These are phyloP conservation scores for Galerucella calmariensis DNA, from an alignment of 2,888 invertebrate species.

Conservation along the genomic window DNA sequence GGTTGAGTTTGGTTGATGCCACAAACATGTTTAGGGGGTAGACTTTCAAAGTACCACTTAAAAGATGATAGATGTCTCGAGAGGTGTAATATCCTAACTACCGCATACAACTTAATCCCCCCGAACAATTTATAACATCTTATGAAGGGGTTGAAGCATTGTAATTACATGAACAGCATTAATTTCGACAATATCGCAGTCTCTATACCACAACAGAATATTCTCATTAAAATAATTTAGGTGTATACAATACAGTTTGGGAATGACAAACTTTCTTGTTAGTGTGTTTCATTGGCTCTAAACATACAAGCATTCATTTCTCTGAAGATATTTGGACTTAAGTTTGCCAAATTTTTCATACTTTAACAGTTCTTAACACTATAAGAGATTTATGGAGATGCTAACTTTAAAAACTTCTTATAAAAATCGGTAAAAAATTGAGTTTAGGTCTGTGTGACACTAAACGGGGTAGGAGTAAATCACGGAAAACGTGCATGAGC, in stretches of 20 bases:
- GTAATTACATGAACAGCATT: slow-evolving; percentile 8
- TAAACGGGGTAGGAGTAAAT: too few relatives aligned
- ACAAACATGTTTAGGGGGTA: too few relatives aligned
- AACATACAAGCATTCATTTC: not conserved
- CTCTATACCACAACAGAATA: slow-evolving; percentile 6
- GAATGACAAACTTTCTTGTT: not conserved
- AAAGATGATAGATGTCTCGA: not conserved
- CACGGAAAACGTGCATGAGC: too few relatives aligned
- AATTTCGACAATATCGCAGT: slow-evolving; percentile 6
- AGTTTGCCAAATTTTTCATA: too few relatives aligned
- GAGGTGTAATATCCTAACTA: slow-evolving; percentile 1
- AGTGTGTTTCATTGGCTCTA: slow-evolving; percentile 7
- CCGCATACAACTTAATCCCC: slow-evolving; percentile 9
- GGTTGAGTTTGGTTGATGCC: too few relatives aligned
- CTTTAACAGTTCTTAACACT: too few relatives aligned
- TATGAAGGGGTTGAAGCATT: slow-evolving; percentile 10
- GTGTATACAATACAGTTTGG: slow-evolving; percentile 10
- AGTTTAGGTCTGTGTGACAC: too few relatives aligned
- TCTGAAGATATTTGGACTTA: too few relatives aligned
- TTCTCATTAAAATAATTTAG: slow-evolving; percentile 16
- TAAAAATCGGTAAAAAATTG: too few relatives aligned
- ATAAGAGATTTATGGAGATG: too few relatives aligned
- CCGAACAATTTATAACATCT: slow-evolving; percentile 9
- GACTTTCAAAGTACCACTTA: not conserved
- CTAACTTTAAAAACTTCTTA: too few relatives aligned